A percentile compares a stretch with the other conserved stretches of the same genome.
Conservation (phyloP, 2,797 vertebrate species). For the Xerus rutilus region DNA sequence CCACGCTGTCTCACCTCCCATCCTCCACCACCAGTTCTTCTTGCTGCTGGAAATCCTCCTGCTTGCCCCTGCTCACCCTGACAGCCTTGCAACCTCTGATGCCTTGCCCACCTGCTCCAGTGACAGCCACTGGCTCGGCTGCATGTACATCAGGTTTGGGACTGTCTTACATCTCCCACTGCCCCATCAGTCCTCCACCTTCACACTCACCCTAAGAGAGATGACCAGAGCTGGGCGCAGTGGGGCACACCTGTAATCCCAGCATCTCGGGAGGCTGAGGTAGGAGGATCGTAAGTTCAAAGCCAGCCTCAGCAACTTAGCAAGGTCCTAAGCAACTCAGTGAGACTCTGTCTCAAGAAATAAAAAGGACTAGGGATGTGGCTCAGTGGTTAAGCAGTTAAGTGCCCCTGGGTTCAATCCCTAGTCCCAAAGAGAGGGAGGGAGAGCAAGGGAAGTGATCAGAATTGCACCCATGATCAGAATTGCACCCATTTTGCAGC, state of each 20-base stretch:
- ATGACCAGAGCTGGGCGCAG: no score
- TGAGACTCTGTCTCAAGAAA: no score
- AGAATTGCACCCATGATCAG: accelerated
- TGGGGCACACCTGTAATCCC: no score
- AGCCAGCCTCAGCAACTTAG: no score
- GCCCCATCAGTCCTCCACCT: background rate
- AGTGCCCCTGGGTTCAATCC: no score
- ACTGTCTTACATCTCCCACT: background rate
- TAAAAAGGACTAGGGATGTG: no score
- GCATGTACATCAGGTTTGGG: accelerated
- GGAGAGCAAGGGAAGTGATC: background rate
- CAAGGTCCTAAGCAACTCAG: no score
- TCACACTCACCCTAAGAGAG: background rate
- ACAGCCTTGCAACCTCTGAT: background rate
- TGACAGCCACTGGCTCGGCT: background rate
- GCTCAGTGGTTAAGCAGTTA: no score
- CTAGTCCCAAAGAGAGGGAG: no score
- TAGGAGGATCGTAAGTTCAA: no score
- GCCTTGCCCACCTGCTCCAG: background rate
- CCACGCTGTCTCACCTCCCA: accelerated
- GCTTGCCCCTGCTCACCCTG: background rate
- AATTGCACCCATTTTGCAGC: background rate
- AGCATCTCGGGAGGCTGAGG: no score
- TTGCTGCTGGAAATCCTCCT: background rate
- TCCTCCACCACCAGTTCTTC: background rate